phyloP scores from a whole-genome alignment of 1,140 invertebrate genomes.

The Drosophila arizonae region DNA sequence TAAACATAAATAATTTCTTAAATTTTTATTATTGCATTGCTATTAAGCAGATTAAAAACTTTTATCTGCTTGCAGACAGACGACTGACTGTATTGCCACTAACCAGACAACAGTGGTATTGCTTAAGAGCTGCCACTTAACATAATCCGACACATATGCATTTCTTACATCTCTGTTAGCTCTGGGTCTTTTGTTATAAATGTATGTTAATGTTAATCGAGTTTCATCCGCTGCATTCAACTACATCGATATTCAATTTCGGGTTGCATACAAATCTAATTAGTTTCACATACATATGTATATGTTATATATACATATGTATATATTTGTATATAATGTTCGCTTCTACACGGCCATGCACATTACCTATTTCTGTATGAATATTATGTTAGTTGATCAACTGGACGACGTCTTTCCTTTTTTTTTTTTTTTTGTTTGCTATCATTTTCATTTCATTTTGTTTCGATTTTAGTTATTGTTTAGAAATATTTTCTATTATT shows the following conservation, averaged over 20 bases:
- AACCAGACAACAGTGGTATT: background rate
- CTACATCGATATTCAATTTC: conserved; percentile 50
- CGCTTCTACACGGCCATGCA: conserved; percentile 24
- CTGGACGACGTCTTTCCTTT: conserved; percentile 28
- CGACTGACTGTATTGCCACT: background rate
- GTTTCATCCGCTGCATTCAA: conserved; percentile 30
- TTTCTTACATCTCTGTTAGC: conserved; percentile 26
- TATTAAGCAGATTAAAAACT: conserved; percentile 5
- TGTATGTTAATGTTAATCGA: conserved; percentile 2
- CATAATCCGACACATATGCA: conserved; percentile 29
- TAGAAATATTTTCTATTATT: conserved; percentile 51
- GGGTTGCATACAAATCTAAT: conserved; percentile 69
- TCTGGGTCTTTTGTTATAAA: conserved; percentile 29
- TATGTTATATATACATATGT: background rate
- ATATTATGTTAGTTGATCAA: conserved; percentile 19
- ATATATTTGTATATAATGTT: conserved; percentile 10
- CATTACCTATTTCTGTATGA: conserved; percentile 12
- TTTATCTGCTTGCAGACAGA: background rate
- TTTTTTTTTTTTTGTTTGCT: background rate
- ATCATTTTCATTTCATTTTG: background rate
- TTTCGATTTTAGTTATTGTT: conserved; percentile 19
- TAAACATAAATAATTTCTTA: background rate
- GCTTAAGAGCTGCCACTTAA: conserved; percentile 32
- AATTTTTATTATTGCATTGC: background rate
- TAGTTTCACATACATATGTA: conserved; percentile 1